Evolutionary conservation across 2,888 invertebrate species (phyloP).

Genomic region (Blastobasis adustella): DNA sequence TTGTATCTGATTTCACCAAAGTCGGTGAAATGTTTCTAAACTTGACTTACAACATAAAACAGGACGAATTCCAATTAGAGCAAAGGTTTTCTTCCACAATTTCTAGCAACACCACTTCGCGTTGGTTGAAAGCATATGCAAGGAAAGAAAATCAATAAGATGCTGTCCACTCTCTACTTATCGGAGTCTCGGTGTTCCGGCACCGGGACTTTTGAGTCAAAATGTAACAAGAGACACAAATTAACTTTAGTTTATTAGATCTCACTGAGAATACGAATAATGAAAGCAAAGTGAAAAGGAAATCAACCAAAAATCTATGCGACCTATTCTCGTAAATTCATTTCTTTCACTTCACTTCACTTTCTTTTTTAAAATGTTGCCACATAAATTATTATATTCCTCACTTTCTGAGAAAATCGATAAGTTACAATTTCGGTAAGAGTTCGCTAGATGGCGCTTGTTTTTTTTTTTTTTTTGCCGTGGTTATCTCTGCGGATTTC

Average conservation of each 20-base stretch:
- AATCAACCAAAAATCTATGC: conserved; percentile 75
- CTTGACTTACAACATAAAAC: conserved; percentile 33
- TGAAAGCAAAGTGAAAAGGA: conserved; percentile 72
- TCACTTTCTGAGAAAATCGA: background rate
- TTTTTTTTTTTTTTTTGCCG: no score
- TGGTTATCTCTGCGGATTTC: no score
- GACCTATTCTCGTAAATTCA: conserved; percentile 74
- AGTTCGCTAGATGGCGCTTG: background rate
- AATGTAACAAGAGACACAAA: conserved; percentile 63
- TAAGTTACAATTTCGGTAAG: conserved; percentile 13
- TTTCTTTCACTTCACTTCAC: conserved; percentile 73
- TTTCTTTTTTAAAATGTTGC: conserved; percentile 70
- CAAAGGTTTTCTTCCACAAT: conserved; percentile 45
- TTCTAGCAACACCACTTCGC: conserved; percentile 64
- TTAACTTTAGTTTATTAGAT: conserved; percentile 68
- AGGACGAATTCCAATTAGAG: conserved; percentile 43
- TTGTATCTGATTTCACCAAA: conserved; percentile 48
- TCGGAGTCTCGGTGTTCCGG: conserved; percentile 53
- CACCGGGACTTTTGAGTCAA: conserved; percentile 60
- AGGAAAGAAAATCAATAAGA: conserved; percentile 76
- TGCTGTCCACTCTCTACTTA: conserved; percentile 70
- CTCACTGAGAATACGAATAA: conserved; percentile 52
- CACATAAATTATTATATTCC: conserved; percentile 21
- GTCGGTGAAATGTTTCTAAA: conserved; percentile 46
- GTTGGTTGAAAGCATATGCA: conserved; percentile 73